Conservation (phyloP, 2,888 invertebrate genomes). For the Ctenicera cuprea region DNA sequence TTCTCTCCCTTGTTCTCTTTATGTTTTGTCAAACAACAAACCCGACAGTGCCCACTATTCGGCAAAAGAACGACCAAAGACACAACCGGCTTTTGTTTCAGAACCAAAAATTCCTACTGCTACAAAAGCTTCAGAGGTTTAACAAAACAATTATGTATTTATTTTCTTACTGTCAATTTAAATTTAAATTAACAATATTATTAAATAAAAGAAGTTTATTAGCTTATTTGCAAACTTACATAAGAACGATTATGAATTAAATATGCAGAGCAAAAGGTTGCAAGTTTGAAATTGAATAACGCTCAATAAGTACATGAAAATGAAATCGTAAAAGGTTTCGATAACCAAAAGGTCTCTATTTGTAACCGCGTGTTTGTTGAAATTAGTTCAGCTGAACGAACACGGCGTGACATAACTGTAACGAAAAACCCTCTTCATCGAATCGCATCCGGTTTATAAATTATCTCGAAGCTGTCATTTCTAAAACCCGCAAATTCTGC, state of each 20-base stretch:
- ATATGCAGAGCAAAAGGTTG: too few species aligned
- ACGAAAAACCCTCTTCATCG: constrained; percentile 40
- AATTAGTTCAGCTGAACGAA: constrained; percentile 35
- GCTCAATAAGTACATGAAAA: constrained; percentile 5
- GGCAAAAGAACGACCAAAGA: background rate
- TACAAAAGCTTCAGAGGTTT: too few species aligned
- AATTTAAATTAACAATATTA: too few species aligned
- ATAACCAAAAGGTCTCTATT: constrained; percentile 8
- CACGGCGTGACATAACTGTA: constrained; percentile 36
- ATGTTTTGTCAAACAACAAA: constrained; percentile 27
- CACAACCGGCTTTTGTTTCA: background rate
- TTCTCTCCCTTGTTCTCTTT: constrained; percentile 21
- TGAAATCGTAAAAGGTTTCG: constrained; percentile 8
- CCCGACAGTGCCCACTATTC: constrained; percentile 3
- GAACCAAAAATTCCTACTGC: constrained; percentile 2
- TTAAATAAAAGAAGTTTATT: too few species aligned
- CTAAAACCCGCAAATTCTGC: constrained; percentile 38
- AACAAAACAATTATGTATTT: too few species aligned
- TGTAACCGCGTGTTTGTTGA: constrained; percentile 36
- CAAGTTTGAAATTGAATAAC: background rate
- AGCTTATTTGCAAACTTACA: too few species aligned
- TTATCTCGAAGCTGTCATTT: constrained; percentile 41
- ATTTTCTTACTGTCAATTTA: too few species aligned
- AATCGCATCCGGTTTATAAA: constrained; percentile 39
- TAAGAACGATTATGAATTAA: too few species aligned